Evolutionary conservation across 2,113 vertebrate species (phyloP).

Genomic region (Labrus mixtus): DNA sequence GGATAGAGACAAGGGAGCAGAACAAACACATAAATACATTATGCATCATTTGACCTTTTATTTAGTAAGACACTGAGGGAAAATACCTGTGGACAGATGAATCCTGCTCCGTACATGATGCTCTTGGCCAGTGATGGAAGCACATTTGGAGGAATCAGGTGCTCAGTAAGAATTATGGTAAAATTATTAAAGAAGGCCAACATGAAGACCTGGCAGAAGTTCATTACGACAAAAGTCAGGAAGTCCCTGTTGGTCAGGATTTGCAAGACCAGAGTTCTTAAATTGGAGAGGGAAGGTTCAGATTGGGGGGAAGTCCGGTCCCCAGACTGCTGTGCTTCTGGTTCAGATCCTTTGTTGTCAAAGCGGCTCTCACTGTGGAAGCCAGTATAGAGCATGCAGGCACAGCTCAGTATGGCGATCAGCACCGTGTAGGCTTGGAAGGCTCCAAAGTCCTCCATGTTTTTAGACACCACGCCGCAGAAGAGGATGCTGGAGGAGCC

Average conservation of each 20-base stretch:
- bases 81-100: slow-evolving; percentile 92
- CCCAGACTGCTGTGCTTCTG: background rate
- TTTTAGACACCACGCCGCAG: slow-evolving; percentile 87
- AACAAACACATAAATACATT: background rate
- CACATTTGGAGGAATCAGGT: slow-evolving; percentile 87
- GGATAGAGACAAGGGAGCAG: background rate
- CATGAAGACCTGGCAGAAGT: slow-evolving; percentile 93
- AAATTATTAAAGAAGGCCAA: slow-evolving; percentile 92
- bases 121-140: slow-evolving; percentile 87
- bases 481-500: slow-evolving; percentile 90
- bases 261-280: slow-evolving; percentile 84
- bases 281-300: slow-evolving; percentile 76
- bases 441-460: slow-evolving; percentile 87
- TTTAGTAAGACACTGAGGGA: background rate
- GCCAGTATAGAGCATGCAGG: slow-evolving; percentile 89
- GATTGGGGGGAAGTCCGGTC: slow-evolving; percentile 18
- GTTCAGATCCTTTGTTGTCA: slow-evolving; percentile 68
- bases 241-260: slow-evolving; percentile 89
- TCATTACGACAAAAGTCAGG: slow-evolving; percentile 88
- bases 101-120: slow-evolving; percentile 91
- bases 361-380: slow-evolving; percentile 82
- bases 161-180: slow-evolving; percentile 91
- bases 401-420: slow-evolving; percentile 80
- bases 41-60: background rate
- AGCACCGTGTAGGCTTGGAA: slow-evolving; percentile 85